Base-by-base conservation (phyloP, 1,140 invertebrate species). In the Tetragnatha versicolor region DNA sequence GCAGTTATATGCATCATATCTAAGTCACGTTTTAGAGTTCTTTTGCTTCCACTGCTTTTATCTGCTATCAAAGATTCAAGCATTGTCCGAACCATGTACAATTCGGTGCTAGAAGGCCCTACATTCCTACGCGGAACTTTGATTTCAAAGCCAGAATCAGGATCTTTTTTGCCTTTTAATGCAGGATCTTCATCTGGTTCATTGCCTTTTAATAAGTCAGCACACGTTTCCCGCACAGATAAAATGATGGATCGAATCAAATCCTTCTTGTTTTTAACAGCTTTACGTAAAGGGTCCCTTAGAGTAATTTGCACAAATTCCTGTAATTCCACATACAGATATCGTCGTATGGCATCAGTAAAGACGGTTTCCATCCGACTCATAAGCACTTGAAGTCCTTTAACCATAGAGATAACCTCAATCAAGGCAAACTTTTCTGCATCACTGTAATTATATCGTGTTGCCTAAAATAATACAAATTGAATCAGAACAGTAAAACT, bases 11-110 rank as follows among this genome's bases (percentile, higher is more conserved):
- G 94, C 81, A 93, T 92, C 1, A 93, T 93, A 86, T 99, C 98
- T 81, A 99, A 93, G 83, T 99, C 98, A 86, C 99, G 99, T 45
- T 96, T 88, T 5, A 98, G 85, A 0, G 97, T 98, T 69, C 96
- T 89, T 85, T 98, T 96, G 0, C 95, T 96, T 17, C 95, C 95
- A n/a, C n/a, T n/a, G 80, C 95, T 96, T 87, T 98, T 98, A 85
- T 99, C 97, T 1, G 96, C 95, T 79, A 99, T 96, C 47, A 99
- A 86, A 0, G 96, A 98, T 87, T 99, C 98, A 80, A 99, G 87
- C 93, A 99, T 99, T 0, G 98, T 99, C 35, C 98, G 89, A 2
- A 99, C 96, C 97, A 99, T 99, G 86, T 99, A 99, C 3, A 99
- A 87, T 85, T 88, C 88, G 29, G 88, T 89, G 51, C 86, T 87